Conservation (phyloP, 2,113 vertebrate species). For the Serilophus lunatus region DNA sequence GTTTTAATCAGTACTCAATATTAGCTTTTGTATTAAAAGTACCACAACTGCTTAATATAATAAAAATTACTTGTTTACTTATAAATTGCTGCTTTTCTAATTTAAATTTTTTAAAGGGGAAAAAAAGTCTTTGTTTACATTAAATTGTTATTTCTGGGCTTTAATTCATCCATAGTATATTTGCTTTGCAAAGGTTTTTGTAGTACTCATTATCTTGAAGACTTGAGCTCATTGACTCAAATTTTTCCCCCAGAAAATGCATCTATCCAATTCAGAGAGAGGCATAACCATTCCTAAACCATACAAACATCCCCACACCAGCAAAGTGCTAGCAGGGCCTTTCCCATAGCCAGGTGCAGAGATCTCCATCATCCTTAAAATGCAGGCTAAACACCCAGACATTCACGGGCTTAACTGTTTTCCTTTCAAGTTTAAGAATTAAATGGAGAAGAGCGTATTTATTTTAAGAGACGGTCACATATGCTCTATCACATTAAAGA, state of each 20-base stretch:
- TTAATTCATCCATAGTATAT: background rate
- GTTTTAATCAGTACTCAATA: background rate
- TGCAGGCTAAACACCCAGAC: background rate
- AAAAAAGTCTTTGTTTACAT: background rate
- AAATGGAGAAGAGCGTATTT: background rate
- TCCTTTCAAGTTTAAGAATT: background rate
- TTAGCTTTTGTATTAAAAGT: background rate
- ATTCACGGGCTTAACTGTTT: background rate
- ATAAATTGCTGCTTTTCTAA: background rate
- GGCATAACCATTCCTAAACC: background rate
- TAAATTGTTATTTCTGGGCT: background rate
- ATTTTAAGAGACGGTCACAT: background rate
- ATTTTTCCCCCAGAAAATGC: background rate
- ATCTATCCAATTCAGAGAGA: background rate
- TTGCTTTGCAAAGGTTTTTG: background rate
- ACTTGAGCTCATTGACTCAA: background rate
- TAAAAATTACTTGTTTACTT: background rate
- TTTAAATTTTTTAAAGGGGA: background rate
- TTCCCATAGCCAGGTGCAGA: background rate
- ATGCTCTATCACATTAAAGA: background rate
- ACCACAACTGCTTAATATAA: background rate
- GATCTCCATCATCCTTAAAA: background rate
- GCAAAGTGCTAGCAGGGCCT: background rate
- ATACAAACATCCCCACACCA: background rate
- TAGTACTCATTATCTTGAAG: background rate